Base-by-base conservation (phyloP, 2,797 vertebrate genomes). In the Tokudaia tokunoshimensis region DNA sequence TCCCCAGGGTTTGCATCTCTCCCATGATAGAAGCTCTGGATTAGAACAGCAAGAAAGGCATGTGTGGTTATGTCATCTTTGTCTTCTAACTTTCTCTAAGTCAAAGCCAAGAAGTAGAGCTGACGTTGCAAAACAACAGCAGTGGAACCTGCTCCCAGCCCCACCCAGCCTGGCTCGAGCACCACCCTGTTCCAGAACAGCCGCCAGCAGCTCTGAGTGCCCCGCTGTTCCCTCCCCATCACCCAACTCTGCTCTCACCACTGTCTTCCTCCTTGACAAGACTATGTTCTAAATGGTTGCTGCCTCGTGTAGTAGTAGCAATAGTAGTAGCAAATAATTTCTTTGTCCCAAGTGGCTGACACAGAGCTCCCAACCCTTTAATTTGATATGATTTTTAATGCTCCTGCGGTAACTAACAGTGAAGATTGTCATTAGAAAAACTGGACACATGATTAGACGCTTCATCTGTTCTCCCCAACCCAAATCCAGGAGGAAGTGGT, bases 21-120 rank as follows among this genome's bases (percentile, higher is more conserved):
- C 72, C 41, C 22, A 65, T 22, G 57, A 59, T 10, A 82, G 89
- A 63, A 92, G 85, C 70, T 61, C 61, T 85, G 47, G 75, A 29
- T 85, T 89, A 22, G 47, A 93, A 80, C n/a, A 78, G 84, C 67
- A 82, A 65, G 57, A 92, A 10, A 52, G 37, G 89, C 65, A 63
- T 1, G 2, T n/a, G 22, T 5, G 20, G 15, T 70, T 67, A 95
- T 72, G 12, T 59, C 37, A 19, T 79, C 57, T 92, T 94, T 31
- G 12, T 65, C 65, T 78, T 63, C 63, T 83, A 90, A 44, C 22
- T 83, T 44, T 50, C 61, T 47, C 34, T 89, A 72, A 83, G 34
- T 90, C 82, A 59, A 24, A 89, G 44, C 31, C 19, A 11, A 50
- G 61, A 92, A 89, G 55, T 70, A 83, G 70, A 72, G 34, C 63